Base-by-base conservation (phyloP, 2,797 vertebrate species). In the Taeniopygia guttata region DNA sequence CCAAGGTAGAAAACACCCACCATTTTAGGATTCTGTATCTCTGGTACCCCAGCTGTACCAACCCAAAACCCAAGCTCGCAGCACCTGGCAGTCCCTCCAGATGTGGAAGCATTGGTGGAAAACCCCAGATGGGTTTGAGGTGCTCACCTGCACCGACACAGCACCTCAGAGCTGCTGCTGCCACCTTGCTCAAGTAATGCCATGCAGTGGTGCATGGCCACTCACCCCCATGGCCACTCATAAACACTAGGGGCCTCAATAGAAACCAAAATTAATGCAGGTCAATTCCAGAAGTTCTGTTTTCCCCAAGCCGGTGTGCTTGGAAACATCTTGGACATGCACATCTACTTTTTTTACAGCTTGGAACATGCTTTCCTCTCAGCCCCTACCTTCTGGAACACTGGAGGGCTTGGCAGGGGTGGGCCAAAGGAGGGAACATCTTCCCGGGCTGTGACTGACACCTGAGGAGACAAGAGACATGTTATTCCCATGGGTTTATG, bases 361-460 rank as follows among this genome's bases (percentile, higher is more conserved):
- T 29, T 18, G n/a, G 51, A 46, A 60, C 5, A 7, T 0, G 4
- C 14, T 29, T 27, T 34, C 3, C 1, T 51, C 9, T 8, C 13
- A 19, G 10, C 5, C 49, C 97, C 97, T 96, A 99, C 99, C 98
- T 99, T 99, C 96, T 98, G 99, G 96, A 99, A 99, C 64, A 99
- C 97, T 0, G 99, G 98, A 0, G 99, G 99, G 96, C 98, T 99
- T 0, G 99, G 99, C 70, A 99, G 98, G 9, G 98, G 98, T 0
- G 99, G 99, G 16, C 99, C 99, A 8, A 99, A 99, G 8, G 98
- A 95, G 17, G 99, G 99, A 2, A 99, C 99, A 0, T 99, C 99
- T 96, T 99, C 99, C 75, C 99, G 97, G 1, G 99, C 99, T 0
- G 99, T 99, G 86, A 99, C 98, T 2, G 99, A 99, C 54, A 99